Evolutionary conservation across 2,113 vertebrate genomes (phyloP).

Genomic region (Heptranchias perlo): DNA sequence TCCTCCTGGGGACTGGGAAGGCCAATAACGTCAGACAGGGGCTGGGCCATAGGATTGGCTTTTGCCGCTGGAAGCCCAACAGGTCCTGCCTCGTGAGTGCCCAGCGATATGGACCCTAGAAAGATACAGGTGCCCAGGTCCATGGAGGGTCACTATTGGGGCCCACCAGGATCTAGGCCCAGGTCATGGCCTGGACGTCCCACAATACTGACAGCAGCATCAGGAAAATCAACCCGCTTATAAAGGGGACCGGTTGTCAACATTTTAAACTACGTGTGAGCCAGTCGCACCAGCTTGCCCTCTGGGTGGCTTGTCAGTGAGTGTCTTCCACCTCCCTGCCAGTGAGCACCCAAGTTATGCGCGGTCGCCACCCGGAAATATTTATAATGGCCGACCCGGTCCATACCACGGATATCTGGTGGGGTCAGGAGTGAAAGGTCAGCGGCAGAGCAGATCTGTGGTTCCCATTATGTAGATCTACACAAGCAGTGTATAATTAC

Average conservation of each 20-base stretch:
- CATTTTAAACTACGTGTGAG: background rate
- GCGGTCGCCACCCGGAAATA: background rate
- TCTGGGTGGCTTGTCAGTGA: background rate
- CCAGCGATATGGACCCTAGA: background rate
- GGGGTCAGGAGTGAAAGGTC: background rate
- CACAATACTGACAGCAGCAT: background rate
- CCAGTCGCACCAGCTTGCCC: background rate
- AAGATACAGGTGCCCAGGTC: background rate
- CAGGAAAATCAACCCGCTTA: background rate
- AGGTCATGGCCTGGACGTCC: background rate
- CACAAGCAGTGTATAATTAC: background rate
- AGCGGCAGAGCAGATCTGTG: background rate
- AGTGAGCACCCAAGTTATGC: background rate
- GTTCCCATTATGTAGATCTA: background rate
- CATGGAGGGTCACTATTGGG: too few relatives aligned
- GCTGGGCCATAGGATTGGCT: too few relatives aligned
- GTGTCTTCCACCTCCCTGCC: background rate
- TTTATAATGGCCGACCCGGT: background rate
- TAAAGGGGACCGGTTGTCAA: background rate
- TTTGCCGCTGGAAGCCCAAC: background rate
- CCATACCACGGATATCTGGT: background rate
- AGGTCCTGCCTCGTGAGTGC: background rate
- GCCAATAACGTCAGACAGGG: too few relatives aligned
- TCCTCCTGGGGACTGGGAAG: too few relatives aligned
- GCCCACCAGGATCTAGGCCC: too few relatives aligned